These are phyloP conservation scores for Lithosia quadra DNA, from an alignment of 2,888 invertebrate species.

Conservation along the genomic window DNA sequence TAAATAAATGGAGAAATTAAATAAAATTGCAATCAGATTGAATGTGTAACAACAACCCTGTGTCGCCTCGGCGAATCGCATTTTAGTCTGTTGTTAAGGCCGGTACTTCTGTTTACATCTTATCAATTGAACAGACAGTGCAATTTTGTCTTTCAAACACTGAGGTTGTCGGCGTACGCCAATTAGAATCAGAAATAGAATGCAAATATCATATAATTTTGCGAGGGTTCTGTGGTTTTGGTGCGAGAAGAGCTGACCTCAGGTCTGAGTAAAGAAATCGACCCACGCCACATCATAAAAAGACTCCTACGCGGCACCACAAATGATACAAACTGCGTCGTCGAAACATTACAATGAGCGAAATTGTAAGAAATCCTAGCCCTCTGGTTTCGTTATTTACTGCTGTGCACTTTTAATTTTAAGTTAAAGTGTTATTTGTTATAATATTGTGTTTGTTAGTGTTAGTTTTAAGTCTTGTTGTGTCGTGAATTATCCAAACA, in stretches of 20 bases:
- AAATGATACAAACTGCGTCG: constrained; percentile 62
- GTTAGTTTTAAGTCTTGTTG: constrained; percentile 18
- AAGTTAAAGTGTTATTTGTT: constrained; percentile 50
- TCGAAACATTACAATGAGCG: constrained; percentile 64
- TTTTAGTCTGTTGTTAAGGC: constrained; percentile 70
- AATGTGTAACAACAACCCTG: constrained; percentile 70
- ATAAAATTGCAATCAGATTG: constrained; percentile 63
- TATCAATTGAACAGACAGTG: constrained; percentile 56
- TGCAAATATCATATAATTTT: constrained; percentile 54
- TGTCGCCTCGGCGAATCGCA: constrained; percentile 59
- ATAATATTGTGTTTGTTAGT: constrained; percentile 23
- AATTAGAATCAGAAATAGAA: constrained; percentile 64
- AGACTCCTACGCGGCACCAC: constrained; percentile 78
- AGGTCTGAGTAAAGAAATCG: constrained; percentile 72
- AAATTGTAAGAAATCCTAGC: constrained; percentile 63
- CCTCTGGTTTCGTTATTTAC: constrained; percentile 45
- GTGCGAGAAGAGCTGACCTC: constrained; percentile 75
- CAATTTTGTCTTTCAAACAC: constrained; percentile 48
- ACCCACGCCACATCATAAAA: constrained; percentile 81
- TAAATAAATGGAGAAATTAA: constrained; percentile 66
- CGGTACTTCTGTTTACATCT: constrained; percentile 80
- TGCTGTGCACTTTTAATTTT: constrained; percentile 42
- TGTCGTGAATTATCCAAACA: constrained; percentile 45
- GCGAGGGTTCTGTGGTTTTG: constrained; percentile 61
- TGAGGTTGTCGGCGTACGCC: constrained; percentile 59